Percentiles rank a stretch among this genome's conserved stretches.
Conservation (phyloP, 2,888 invertebrate species). For the Pristionchus japonicus region DNA sequence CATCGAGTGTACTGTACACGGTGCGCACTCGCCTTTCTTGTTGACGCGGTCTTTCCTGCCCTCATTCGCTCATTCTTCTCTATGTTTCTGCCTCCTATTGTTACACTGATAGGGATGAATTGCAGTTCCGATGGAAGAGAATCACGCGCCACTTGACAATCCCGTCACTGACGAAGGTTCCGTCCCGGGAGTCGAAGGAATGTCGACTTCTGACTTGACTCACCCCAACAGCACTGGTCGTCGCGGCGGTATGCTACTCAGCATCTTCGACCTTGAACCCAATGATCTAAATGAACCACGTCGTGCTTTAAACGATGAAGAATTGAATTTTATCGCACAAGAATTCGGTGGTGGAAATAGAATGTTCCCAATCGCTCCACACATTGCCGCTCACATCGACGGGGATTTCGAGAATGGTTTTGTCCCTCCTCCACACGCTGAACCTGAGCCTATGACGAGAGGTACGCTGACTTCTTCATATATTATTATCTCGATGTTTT, state of each 20-base stretch:
- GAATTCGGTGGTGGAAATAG: too few relatives aligned
- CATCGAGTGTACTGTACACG: constrained; percentile 13
- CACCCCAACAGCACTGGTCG: too few relatives aligned
- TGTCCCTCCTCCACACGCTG: background rate
- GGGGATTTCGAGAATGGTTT: background rate
- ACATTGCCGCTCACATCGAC: background rate
- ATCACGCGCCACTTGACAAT: background rate
- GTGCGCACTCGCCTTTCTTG: background rate
- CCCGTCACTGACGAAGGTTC: background rate
- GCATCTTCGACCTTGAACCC: too few relatives aligned
- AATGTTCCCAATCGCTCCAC: too few relatives aligned
- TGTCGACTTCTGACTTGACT: too few relatives aligned
- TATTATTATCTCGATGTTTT: too few relatives aligned
- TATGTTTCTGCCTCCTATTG: background rate
- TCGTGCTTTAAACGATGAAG: too few relatives aligned
- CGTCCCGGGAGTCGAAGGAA: background rate
- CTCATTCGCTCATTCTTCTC: constrained; percentile 14
- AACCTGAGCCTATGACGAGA: background rate
- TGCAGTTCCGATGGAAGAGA: background rate
- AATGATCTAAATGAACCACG: too few relatives aligned
- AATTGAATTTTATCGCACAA: too few relatives aligned
- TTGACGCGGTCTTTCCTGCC: constrained; percentile 24
- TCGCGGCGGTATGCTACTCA: background rate
- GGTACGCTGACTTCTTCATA: too few relatives aligned
- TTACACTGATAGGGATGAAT: background rate